Evolutionary conservation across 2,888 invertebrate genomes (phyloP), one percentile per base, ranked within the genome.

Genomic region (Drosophila paranaensis): DNA sequence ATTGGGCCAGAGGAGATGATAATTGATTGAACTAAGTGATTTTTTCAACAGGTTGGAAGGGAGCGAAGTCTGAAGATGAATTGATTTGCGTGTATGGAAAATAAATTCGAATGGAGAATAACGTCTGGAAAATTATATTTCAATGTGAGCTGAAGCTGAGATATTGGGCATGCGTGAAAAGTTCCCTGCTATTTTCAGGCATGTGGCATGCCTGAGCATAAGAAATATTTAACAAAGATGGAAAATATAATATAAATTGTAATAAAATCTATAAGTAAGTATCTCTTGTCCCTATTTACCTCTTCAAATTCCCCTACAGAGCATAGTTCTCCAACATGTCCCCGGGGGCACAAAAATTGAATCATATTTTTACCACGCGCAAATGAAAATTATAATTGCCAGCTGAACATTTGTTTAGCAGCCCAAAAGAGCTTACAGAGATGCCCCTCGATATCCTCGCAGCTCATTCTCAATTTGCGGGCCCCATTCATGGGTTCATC

Each of bases 381-480:
- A 68, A 81, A 82, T 88, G 86, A 82, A 76, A 89, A 89, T 89
- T 89, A 85, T 85, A 85, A 85, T 85, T 85, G 88, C 85, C 88
- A 89, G 71, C 82, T 74, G 88, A 80, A 82, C 73, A 78, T 70
- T 83, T 83, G 69, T 60, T 27, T 33, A 60, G 46, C 65, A 69
- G 30, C 60, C 73, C 10, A 50, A 39, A 16, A 33, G 39, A 25
- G 39, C 27, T 39, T 30, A n/a, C 46, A 30, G 10, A 6, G 43
- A 0, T 11, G 10, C 43, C 43, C 20, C 43, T 43, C 20, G 43
- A 43, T 42, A 42, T 16, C 3, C 42, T 14, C 46, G 16, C 30
- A 43, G 45, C 48, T 58, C 65, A 70, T 56, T 63, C 60, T 62
- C 20, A 66, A 46, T 60, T 42, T 30, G 20, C 16, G n/a, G 58